Evolutionary conservation across 30 jellyfish, hydroid and myxozoan species (phyloP).

Genomic region (Rhopilema esculentum): DNA sequence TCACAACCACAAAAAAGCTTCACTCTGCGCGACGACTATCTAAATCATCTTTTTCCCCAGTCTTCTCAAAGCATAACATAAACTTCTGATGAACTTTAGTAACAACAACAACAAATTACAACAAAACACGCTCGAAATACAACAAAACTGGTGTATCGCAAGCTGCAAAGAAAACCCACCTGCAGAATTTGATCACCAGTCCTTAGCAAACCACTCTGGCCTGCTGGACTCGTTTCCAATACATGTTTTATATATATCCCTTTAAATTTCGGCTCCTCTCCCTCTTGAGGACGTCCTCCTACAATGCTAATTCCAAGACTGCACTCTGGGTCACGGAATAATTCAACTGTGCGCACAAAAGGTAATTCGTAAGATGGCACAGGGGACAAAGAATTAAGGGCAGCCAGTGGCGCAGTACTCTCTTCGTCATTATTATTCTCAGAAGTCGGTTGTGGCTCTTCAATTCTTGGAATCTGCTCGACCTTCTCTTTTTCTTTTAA

Average conservation of each 20-base stretch:
- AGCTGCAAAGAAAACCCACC: constrained; percentile 42
- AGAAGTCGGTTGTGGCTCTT: background rate
- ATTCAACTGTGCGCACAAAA: constrained; percentile 74
- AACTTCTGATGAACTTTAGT: too few relatives aligned
- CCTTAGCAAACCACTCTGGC: constrained; percentile 71
- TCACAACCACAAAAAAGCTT: too few relatives aligned
- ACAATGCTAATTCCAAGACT: constrained; percentile 90
- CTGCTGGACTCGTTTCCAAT: constrained; percentile 89
- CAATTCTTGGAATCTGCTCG: constrained; percentile 3
- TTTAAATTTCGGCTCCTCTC: constrained; percentile 72
- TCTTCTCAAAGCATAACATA: too few relatives aligned
- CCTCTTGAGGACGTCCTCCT: constrained; percentile 87
- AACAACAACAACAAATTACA: background rate
- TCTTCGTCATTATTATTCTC: background rate
- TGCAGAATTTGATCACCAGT: constrained; percentile 93
- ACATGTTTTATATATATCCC: constrained; percentile 92
- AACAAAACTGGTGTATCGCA: background rate
- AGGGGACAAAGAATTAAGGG: constrained; percentile 16
- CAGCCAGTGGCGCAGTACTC: background rate
- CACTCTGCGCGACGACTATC: too few relatives aligned
- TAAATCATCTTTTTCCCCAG: too few relatives aligned
- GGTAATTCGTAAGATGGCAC: constrained; percentile 39
- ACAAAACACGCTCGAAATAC: background rate
- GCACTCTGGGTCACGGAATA: constrained; percentile 83
- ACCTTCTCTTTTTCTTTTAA: background rate